Percentiles rank a stretch among this genome's conserved stretches.
phyloP scores from a whole-genome alignment of 2,888 invertebrate genomes.

The Polydrusus tereticollis region DNA sequence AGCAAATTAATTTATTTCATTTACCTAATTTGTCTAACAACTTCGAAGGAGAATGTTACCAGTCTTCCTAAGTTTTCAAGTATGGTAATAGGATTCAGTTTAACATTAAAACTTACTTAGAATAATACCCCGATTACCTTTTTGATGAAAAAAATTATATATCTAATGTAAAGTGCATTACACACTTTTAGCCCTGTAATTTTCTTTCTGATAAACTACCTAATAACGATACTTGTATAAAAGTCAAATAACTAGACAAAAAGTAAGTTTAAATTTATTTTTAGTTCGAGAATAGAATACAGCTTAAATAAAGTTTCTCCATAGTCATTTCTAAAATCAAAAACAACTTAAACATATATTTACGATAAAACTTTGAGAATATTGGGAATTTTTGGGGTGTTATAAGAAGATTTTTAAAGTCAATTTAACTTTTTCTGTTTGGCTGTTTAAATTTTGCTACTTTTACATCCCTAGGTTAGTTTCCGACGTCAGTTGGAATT shows the following conservation, averaged over 20 bases:
- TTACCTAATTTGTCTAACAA: conserved; percentile 39
- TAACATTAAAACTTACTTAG: conserved; percentile 22
- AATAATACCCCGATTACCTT: too few species aligned
- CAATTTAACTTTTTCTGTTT: conserved; percentile 46
- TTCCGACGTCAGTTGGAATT: conserved; percentile 12
- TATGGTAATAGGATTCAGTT: conserved; percentile 35
- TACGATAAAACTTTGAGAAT: conserved; percentile 42
- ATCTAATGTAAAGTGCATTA: too few species aligned
- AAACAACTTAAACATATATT: conserved; percentile 47
- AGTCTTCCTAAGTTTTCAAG: conserved; percentile 39
- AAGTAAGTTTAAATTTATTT: conserved; percentile 22
- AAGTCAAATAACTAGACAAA: conserved; percentile 15
- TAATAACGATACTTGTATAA: not conserved
- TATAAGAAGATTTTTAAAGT: conserved; percentile 45
- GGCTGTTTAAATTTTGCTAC: conserved; percentile 45
- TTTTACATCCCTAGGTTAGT: conserved; percentile 31
- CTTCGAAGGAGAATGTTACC: conserved; percentile 35
- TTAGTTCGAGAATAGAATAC: conserved; percentile 25
- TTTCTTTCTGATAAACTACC: not conserved
- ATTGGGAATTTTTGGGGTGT: conserved; percentile 40
- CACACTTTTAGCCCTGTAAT: too few species aligned
- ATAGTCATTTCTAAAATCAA: conserved; percentile 40
- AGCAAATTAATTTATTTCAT: conserved; percentile 40
- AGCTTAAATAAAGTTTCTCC: conserved; percentile 37
- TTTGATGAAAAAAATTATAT: not conserved